Percentiles rank a stretch among this genome's conserved stretches.
These are phyloP conservation scores for Masticophis lateralis DNA, from an alignment of 2,797 vertebrate genomes.

Conservation along the genomic window DNA sequence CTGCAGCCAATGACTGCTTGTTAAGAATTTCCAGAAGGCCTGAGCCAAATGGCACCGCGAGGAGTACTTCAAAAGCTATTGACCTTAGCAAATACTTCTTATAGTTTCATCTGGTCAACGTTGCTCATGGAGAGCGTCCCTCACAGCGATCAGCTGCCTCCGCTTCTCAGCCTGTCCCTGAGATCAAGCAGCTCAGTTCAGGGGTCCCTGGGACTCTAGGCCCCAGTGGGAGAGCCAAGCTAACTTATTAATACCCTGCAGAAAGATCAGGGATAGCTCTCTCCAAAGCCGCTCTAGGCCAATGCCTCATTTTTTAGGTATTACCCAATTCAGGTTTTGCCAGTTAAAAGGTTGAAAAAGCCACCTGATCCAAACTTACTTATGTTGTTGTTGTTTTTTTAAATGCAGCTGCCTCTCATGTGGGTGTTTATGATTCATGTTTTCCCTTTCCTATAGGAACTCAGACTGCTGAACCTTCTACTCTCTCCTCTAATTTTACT, in stretches of 20 bases:
- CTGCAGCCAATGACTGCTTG: background rate
- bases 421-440: background rate
- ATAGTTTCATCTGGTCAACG: background rate
- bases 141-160: background rate
- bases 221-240: background rate
- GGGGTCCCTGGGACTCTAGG: background rate
- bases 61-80: background rate
- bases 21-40: background rate
- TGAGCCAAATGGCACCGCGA: background rate
- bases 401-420: background rate
- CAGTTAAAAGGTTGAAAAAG: background rate
- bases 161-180: background rate
- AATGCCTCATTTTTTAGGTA: background rate
- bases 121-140: background rate
- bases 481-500: background rate
- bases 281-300: background rate
- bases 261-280: background rate
- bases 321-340: background rate
- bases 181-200: background rate
- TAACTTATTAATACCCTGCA: background rate
- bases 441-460: background rate
- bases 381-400: background rate
- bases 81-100: background rate
- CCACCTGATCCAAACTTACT: background rate
- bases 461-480: background rate